phyloP scores from a whole-genome alignment of 2,797 vertebrate species.

The Falco naumanni region DNA sequence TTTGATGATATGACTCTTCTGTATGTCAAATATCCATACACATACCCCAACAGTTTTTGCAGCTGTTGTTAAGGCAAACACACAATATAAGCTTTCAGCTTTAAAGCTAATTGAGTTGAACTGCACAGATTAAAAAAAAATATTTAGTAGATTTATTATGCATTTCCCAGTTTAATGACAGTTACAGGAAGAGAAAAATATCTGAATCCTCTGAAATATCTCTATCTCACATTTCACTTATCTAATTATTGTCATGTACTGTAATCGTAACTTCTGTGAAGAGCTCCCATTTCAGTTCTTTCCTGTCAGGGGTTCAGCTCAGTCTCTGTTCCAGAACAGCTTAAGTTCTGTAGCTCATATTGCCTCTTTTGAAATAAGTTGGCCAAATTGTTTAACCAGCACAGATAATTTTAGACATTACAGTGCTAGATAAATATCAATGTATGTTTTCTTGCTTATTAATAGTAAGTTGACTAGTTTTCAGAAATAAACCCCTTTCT shows the following conservation, averaged over 20 bases:
- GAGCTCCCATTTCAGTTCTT: not conserved
- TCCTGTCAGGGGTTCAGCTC: not conserved
- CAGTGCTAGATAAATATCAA: not conserved
- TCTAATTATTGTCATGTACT: not conserved
- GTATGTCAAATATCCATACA: not conserved
- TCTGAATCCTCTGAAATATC: not conserved
- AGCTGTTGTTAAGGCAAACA: not conserved
- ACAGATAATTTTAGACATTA: conserved; percentile 9
- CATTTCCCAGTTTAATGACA: not conserved
- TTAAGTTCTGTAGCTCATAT: not conserved
- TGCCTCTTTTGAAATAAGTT: not conserved
- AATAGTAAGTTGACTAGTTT: not conserved
- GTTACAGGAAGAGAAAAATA: not conserved
- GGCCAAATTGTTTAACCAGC: not conserved
- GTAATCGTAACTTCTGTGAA: not conserved
- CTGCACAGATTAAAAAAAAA: not conserved
- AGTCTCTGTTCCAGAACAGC: not conserved
- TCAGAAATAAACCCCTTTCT: not conserved
- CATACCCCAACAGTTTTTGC: not conserved
- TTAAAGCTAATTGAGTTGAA: not conserved
- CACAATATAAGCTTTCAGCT: not conserved
- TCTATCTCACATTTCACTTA: not conserved
- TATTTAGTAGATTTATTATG: not conserved
- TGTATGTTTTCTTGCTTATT: not conserved
- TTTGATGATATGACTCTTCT: not conserved